These are phyloP conservation scores for Tenthredo notha DNA, from an alignment of 2,888 invertebrate species.

Conservation along the genomic window DNA sequence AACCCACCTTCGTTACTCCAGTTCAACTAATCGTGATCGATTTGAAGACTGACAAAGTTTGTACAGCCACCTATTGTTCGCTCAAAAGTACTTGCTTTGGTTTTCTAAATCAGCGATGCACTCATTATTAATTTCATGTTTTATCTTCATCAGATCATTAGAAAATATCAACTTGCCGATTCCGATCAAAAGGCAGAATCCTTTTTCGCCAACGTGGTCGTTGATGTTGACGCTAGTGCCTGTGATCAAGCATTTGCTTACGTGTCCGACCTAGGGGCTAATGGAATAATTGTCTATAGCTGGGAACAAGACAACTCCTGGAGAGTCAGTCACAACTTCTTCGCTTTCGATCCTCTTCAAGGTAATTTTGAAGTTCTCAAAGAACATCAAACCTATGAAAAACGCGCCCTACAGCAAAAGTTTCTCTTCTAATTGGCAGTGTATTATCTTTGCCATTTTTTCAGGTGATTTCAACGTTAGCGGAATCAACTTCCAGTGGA, in stretches of 20 bases:
- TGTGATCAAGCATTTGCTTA: conserved; percentile 90
- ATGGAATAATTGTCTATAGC: conserved; percentile 89
- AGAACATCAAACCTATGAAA: background rate
- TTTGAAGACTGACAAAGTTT: conserved; percentile 86
- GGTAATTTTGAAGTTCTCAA: conserved; percentile 62
- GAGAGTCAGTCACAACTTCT: conserved; percentile 90
- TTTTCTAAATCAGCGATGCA: background rate
- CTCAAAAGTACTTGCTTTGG: background rate
- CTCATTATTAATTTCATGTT: background rate
- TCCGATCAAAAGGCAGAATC: conserved; percentile 86
- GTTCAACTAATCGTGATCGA: conserved; percentile 85
- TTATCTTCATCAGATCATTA: conserved; percentile 76
- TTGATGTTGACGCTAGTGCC: conserved; percentile 85
- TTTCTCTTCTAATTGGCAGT: background rate
- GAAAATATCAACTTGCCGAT: conserved; percentile 85
- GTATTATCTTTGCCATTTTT: background rate
- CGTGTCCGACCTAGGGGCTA: conserved; percentile 88
- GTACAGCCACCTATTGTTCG: background rate
- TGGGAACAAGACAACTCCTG: conserved; percentile 87
- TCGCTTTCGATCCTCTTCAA: conserved; percentile 89
- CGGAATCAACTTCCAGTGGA: conserved; percentile 92
- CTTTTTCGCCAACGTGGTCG: conserved; percentile 89
- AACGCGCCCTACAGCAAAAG: conserved; percentile 30
- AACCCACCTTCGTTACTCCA: conserved; percentile 77
- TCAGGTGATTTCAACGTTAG: conserved; percentile 88